Evolutionary conservation across 2,888 invertebrate species (phyloP), one percentile per base, ranked within the genome.

Genomic region (Sclerodermus sp.): DNA sequence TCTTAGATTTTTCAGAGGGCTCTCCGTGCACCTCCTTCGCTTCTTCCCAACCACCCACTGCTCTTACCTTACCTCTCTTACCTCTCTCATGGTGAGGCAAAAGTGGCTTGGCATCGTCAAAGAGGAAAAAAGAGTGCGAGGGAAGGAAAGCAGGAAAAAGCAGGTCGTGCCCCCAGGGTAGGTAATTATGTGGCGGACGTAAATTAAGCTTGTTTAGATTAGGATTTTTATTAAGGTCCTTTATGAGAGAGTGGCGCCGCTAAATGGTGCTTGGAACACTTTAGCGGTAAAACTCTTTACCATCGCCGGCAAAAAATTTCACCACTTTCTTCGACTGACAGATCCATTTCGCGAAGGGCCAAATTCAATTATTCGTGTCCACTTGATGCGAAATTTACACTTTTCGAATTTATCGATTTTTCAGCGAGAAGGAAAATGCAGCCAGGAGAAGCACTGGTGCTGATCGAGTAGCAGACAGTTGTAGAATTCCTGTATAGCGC

Each of bases 131-230:
- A 37, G 43, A 47, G 51, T 51, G 46, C 48, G 49, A 42, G 39
- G 16, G 57, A 47, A n/a, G 56, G 42, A 49, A 44, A 44, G 43
- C 40, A 50, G 42, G 31, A 40, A 40, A 34, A 46, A 47, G 49
- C 40, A 48, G 58, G 56, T 49, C 52, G 51, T 58, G 66, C 70
- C 75, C 69, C 62, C 54, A 57, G 73, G 75, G 70, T 70, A 72
- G 75, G 74, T 77, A 78, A 78, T 78, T 78, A 78, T 77, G 77
- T 76, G 76, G 76, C 76, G 73, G 75, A 76, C 74, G 78, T 77
- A 76, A 78, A 77, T 78, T 77, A 76, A 77, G 76, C 76, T 77
- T 76, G 77, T 78, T 78, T 78, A 72, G 77, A 77, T 76, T 77
- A 77, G 73, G 74, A 77, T 78, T 78, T 78, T 78, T 77, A 77